Evolutionary conservation across 1,140 invertebrate genomes (phyloP), one percentile per base, ranked within the genome.

Genomic region (Hirudo medicinalis): DNA sequence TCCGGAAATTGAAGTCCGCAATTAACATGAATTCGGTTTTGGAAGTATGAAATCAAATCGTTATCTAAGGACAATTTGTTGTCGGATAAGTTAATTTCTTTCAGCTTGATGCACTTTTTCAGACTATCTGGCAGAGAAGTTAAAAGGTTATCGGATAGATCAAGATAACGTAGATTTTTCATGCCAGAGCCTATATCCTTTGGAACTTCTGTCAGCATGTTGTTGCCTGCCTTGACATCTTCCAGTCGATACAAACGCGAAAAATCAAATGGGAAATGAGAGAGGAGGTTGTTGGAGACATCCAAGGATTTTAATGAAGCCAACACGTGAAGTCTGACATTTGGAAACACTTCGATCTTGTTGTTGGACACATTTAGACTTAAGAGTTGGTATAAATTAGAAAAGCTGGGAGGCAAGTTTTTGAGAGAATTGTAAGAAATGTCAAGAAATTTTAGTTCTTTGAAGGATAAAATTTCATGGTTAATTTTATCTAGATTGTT

Each of bases 241-340:
- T 49, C 27, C 25, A 73, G 20, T 32, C 76, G 75, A 32, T 76
- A 72, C 67, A 79, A 73, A 22, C 75, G 73, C 55, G 74, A 71
- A 54, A 79, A 76, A 17, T 72, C 67, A 25, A 76, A 72, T 15
- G 78, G 79, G 5, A 80, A 63, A n/a, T 63, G 22, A 25, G 22
- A 22, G 9, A 63, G 22, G 0, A 25, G 22, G 19, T 63, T 63
- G 29, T 63, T 63, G 22, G 57, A 63, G 4, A 63, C 19, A 63
- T 63, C 57, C 22, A 63, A 32, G 1, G 57, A 63, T 63, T 63
- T 63, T 63, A 63, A 63, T 63, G 57, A 63, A 20, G 57, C 54
- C 78, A 73, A 74, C 79, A 81, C 20, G 80, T 75, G 70, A 80
- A 81, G 2, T 78, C 79, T 79, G 60, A 77, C 77, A 32, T 76